Conservation (phyloP, 2,113 vertebrate species). For the Scatophagus argus region DNA sequence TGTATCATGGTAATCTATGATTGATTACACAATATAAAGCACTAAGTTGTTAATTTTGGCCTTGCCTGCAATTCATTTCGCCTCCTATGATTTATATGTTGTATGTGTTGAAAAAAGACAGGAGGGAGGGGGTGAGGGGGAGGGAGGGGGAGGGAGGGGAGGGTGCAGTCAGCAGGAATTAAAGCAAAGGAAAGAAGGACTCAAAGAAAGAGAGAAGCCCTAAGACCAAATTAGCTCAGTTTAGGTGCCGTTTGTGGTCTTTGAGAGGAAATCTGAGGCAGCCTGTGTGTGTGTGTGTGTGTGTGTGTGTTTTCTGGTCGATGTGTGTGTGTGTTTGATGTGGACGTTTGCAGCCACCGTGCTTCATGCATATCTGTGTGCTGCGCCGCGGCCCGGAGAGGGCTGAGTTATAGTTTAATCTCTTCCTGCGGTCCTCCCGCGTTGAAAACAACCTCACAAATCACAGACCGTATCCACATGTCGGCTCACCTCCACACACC, state of each 20-base stretch:
- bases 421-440: constrained; percentile 46
- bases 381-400: background rate
- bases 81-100: constrained; percentile 27
- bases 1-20: constrained; percentile 10
- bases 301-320: background rate
- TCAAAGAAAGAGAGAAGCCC: background rate
- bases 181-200: background rate
- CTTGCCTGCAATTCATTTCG: background rate
- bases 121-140: background rate
- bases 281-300: background rate
- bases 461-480: constrained; percentile 14
- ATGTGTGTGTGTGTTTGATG: background rate
- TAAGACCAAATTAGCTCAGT: background rate
- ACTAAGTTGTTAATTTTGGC: constrained; percentile 2
- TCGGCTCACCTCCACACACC: background rate
- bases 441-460: constrained; percentile 57
- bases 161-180: background rate
- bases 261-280: background rate
- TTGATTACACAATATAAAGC: background rate
- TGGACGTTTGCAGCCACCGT: background rate
- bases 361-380: constrained; percentile 45
- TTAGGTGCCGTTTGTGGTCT: background rate
- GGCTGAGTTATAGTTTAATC: constrained; percentile 62
- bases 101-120: background rate
- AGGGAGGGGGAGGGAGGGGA: background rate